A percentile compares a stretch with the other conserved stretches of the same genome.
Evolutionary conservation across 2,888 invertebrate species (phyloP).

Genomic region (Nudaria mundana): DNA sequence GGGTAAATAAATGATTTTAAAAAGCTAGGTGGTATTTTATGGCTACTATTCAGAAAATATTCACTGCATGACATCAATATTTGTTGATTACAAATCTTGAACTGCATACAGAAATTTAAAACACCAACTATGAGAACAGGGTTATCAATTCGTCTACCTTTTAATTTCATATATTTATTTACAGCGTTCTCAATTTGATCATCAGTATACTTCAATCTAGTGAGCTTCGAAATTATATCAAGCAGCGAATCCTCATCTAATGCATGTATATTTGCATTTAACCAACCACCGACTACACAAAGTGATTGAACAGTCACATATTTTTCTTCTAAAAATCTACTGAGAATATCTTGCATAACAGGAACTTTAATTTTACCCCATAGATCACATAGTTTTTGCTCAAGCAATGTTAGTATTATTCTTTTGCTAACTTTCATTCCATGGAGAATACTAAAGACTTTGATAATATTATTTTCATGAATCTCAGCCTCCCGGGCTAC

Average conservation of each 20-base stretch:
- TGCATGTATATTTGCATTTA: slow-evolving; percentile 81
- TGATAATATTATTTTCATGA: slow-evolving; percentile 77
- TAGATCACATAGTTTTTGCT: slow-evolving; percentile 77
- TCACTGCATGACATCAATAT: slow-evolving; percentile 82
- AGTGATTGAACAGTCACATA: slow-evolving; percentile 65
- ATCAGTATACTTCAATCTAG: slow-evolving; percentile 78
- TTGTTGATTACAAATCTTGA: slow-evolving; percentile 77
- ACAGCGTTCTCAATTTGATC: slow-evolving; percentile 79
- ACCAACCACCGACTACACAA: slow-evolving; percentile 76
- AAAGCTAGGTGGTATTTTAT: slow-evolving; percentile 72
- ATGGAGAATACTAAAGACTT: slow-evolving; percentile 79
- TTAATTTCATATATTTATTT: slow-evolving; percentile 82
- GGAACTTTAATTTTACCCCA: slow-evolving; percentile 79
- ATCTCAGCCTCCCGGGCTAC: slow-evolving; percentile 80
- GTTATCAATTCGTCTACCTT: slow-evolving; percentile 65
- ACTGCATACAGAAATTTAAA: slow-evolving; percentile 82
- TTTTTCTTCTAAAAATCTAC: slow-evolving; percentile 59
- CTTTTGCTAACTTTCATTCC: slow-evolving; percentile 81
- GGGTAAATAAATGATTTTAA: slow-evolving; percentile 81
- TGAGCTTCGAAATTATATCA: slow-evolving; percentile 78
- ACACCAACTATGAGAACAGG: slow-evolving; percentile 82
- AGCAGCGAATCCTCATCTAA: slow-evolving; percentile 80
- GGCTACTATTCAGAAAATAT: slow-evolving; percentile 75
- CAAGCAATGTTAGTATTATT: slow-evolving; percentile 79
- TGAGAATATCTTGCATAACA: slow-evolving; percentile 73